A percentile compares a stretch with the other conserved stretches of the same genome.
Conservation (phyloP, 1,140 invertebrate genomes). For the Laodelphax striatellus region DNA sequence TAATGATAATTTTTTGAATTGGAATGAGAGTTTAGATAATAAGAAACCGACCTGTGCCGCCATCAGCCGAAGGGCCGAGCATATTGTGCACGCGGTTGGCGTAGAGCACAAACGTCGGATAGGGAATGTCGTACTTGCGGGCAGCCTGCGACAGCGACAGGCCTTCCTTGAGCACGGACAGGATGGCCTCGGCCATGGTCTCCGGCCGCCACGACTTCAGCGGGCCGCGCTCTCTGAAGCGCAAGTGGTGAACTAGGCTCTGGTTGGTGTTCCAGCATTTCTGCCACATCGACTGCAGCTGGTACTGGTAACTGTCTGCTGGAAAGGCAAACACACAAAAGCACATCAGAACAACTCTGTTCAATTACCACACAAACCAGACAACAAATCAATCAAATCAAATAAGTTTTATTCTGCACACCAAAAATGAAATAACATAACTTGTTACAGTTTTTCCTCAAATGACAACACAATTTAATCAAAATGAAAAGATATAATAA, state of each 20-base stretch:
- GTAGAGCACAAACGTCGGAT: slow-evolving; percentile 88
- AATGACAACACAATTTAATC: no score
- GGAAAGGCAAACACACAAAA: slow-evolving; percentile 24
- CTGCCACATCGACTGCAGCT: slow-evolving; percentile 87
- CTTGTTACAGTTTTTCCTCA: no score
- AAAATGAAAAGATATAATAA: no score
- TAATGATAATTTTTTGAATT: no score
- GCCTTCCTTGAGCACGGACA: slow-evolving; percentile 82
- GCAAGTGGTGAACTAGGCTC: slow-evolving; percentile 71
- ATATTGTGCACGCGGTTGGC: slow-evolving; percentile 88
- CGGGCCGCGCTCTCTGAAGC: slow-evolving; percentile 82
- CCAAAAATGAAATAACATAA: no score
- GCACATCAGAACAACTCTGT: neutral
- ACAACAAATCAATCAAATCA: neutral
- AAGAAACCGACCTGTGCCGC: slow-evolving; percentile 62
- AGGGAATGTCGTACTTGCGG: slow-evolving; percentile 85
- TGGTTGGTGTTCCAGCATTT: slow-evolving; percentile 89
- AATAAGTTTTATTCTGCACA: no score
- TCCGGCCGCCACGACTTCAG: slow-evolving; percentile 86
- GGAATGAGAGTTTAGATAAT: no score
- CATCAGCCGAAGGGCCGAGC: slow-evolving; percentile 78
- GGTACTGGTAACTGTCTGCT: slow-evolving; percentile 89
- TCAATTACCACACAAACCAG: no score
- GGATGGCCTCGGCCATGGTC: slow-evolving; percentile 88
- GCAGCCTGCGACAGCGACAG: slow-evolving; percentile 78